phyloP scores from a whole-genome alignment of 2,113 vertebrate genomes.

The Sphaerodactylus townsendi region DNA sequence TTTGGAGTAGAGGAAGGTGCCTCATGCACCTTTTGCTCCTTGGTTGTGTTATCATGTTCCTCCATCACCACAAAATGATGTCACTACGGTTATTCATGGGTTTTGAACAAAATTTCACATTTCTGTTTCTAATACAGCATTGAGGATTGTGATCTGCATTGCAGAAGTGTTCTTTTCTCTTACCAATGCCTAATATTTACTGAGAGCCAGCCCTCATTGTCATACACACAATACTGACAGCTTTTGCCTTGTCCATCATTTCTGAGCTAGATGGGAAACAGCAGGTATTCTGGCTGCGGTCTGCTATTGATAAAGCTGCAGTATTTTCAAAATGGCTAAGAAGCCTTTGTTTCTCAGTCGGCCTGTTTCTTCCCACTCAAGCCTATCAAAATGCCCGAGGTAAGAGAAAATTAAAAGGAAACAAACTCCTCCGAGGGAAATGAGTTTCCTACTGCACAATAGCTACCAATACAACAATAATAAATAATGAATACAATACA shows the following conservation, averaged over 20 bases:
- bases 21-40: not conserved
- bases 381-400: not conserved
- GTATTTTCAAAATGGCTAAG: not conserved
- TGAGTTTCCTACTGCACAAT: constrained; percentile 5
- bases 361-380: not conserved
- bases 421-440: not conserved
- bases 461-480: not conserved
- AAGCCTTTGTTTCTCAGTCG: not conserved
- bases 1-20: not conserved
- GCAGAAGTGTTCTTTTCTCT: not conserved
- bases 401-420: constrained; percentile 13
- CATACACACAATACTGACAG: not conserved
- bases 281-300: not conserved
- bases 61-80: too few relatives aligned
- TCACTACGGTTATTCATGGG: not conserved
- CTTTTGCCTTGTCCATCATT: not conserved
- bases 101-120: not conserved
- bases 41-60: not conserved
- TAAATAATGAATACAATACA: not conserved
- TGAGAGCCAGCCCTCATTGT: not conserved
- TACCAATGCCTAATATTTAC: not conserved
- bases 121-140: not conserved
- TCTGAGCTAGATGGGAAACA: not conserved
- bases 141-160: not conserved
- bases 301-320: not conserved